These are phyloP conservation scores for Enteromius trimaculatus DNA, from an alignment of 2,797 vertebrate genomes.

Conservation along the genomic window DNA sequence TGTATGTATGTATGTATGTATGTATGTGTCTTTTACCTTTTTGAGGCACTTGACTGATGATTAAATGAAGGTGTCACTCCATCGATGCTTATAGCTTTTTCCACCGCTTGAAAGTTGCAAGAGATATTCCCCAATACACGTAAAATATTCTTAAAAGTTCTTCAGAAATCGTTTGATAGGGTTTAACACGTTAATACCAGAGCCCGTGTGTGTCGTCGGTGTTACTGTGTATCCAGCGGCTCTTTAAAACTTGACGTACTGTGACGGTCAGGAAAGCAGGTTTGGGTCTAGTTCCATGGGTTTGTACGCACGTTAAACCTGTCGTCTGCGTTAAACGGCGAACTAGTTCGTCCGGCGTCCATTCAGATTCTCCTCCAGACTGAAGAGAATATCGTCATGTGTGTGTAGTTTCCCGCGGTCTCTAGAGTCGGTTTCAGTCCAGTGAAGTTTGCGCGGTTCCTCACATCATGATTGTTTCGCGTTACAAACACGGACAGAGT, in stretches of 20 bases:
- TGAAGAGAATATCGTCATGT: not conserved
- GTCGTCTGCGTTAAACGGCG: not conserved
- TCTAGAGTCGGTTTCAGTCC: not conserved
- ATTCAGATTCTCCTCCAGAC: not conserved
- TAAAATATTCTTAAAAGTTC: not conserved
- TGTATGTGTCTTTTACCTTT: conserved; percentile 69
- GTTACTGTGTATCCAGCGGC: not conserved
- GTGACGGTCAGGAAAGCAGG: not conserved
- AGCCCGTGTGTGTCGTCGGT: not conserved
- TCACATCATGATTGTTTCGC: not conserved
- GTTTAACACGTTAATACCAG: not conserved
- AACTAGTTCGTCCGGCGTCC: not conserved
- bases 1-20: not conserved
- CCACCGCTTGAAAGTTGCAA: not conserved
- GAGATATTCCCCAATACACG: not conserved
- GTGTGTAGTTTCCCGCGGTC: conserved; percentile 6
- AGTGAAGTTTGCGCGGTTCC: not conserved
- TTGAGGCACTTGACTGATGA: conserved; percentile 73
- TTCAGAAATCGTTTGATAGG: not conserved
- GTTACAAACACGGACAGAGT: not conserved
- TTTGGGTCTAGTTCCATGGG: not conserved
- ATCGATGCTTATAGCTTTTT: conserved; percentile 62
- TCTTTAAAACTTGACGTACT: not conserved
- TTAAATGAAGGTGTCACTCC: conserved; percentile 69
- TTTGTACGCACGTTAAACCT: not conserved